Evolutionary conservation across 2,888 invertebrate species (phyloP), one percentile per base, ranked within the genome.

Genomic region (Eristalis tenax): DNA sequence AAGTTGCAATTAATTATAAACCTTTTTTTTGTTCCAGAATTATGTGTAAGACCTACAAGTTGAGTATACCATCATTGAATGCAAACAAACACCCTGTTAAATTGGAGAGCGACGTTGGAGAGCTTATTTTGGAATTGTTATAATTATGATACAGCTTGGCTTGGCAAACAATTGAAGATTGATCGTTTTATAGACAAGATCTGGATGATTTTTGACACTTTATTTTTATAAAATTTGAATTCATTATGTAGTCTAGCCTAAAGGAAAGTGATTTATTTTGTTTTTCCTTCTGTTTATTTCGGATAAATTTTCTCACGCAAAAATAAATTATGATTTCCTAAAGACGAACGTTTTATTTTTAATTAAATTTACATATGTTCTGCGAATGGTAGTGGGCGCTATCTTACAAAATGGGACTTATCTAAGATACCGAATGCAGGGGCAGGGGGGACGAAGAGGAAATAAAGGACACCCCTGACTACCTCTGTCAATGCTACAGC

Each of bases 51-150:
- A 68, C 66, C 15, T 61, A 73, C 22, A 89, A 85, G n/a, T 69
- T 83, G 6, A 73, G 64, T 43, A 64, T 88, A 26, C 89, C 89
- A 40, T 66, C 84, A 22, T 81, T 89, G 6, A 63, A 26, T 13
- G 79, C 78, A n/a, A 70, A 85, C 28, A 63, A 76, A 61, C 65
- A 35, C 1, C 89, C 88, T 1, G 84, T 89, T 71, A 84, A 87
- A 79, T 61, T 90, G 35, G 90, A 90, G 18, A 87, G 79, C 15
- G 56, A 57, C 22, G 74, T 89, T 4, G 90, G 90, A 4, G 88
- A 89, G 40, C 73, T 89, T 28, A 83, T 90, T 63, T 80, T 90
- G 65, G 89, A 90, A 43, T 76, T 90, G 61, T 89, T 90, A 8
- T 76, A 10, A 40, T 22, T 11, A 10, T 38, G 1, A 50, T 6